A percentile compares a stretch with the other conserved stretches of the same genome.
phyloP scores from a whole-genome alignment of 2,113 vertebrate genomes.

The Carassius carassius region DNA sequence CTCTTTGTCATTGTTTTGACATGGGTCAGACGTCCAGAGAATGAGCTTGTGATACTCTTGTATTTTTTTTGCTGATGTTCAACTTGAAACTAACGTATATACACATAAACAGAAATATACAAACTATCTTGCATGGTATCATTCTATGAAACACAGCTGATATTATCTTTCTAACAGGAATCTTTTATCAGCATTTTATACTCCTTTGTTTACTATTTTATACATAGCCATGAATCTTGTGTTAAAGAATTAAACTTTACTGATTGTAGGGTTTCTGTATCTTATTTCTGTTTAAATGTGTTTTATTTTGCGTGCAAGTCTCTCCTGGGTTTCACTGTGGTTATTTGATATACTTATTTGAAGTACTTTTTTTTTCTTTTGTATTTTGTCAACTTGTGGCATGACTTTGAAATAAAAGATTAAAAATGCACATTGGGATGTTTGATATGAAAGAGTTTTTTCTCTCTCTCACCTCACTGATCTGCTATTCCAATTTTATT shows the following conservation, averaged over 20 bases:
- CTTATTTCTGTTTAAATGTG: slow-evolving; percentile 65
- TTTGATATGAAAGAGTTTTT: neutral
- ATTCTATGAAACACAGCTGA: slow-evolving; percentile 67
- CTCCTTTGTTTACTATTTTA: slow-evolving; percentile 74
- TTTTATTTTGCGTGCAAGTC: slow-evolving; percentile 51
- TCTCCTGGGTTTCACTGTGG: slow-evolving; percentile 78
- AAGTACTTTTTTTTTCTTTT: slow-evolving; percentile 65
- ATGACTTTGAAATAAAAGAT: slow-evolving; percentile 83
- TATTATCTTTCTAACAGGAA: slow-evolving; percentile 74
- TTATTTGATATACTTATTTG: slow-evolving; percentile 75
- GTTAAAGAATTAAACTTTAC: slow-evolving; percentile 55
- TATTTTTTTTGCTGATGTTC: slow-evolving; percentile 73
- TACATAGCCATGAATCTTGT: slow-evolving; percentile 64
- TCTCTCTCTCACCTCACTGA: neutral
- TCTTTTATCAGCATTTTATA: slow-evolving; percentile 80
- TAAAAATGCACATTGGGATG: neutral
- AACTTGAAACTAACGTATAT: slow-evolving; percentile 59
- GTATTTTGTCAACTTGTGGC: slow-evolving; percentile 84
- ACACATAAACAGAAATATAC: slow-evolving; percentile 44
- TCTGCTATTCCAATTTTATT: neutral
- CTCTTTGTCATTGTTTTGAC: slow-evolving; percentile 52
- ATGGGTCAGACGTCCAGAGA: slow-evolving; percentile 62
- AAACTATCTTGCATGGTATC: slow-evolving; percentile 74
- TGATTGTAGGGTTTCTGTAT: slow-evolving; percentile 67
- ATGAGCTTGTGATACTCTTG: slow-evolving; percentile 74